Percentiles rank a stretch among this genome's conserved stretches.
phyloP scores from a whole-genome alignment of 2,113 vertebrate genomes.

The Colossoma macropomum region DNA sequence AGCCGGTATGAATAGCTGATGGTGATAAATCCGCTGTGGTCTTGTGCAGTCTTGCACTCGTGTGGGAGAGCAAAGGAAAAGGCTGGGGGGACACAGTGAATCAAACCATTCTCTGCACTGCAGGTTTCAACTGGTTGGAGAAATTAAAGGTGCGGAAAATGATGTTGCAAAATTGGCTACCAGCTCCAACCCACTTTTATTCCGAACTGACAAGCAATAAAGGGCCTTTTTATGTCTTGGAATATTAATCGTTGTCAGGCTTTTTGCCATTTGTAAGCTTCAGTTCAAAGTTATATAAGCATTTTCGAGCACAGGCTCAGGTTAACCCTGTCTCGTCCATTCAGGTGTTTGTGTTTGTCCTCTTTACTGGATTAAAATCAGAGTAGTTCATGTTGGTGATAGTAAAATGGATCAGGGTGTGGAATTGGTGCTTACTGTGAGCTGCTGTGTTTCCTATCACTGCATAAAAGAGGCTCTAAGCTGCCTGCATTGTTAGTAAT shows the following conservation, averaged over 20 bases:
- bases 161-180: conserved; percentile 74
- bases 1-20: conserved; percentile 34
- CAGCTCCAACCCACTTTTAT: conserved; percentile 46
- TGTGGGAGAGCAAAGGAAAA: conserved; percentile 50
- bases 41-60: conserved; percentile 69
- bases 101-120: conserved; percentile 72
- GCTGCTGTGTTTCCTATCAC: no score
- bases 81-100: conserved; percentile 53
- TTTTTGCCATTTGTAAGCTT: not conserved
- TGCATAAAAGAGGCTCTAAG: no score
- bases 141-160: conserved; percentile 76
- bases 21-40: conserved; percentile 57
- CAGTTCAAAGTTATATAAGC: not conserved
- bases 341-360: not conserved
- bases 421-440: no score
- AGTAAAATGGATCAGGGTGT: no score
- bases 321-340: no score
- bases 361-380: no score
- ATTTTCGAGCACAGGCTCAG: not conserved
- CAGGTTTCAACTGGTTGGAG: conserved; percentile 80
- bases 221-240: not conserved
- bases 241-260: no score
- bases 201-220: conserved; percentile 20
- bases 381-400: no score
- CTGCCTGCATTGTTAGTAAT: not conserved